Base-by-base conservation (phyloP, 2,797 vertebrate genomes). In the Balearica regulorum region DNA sequence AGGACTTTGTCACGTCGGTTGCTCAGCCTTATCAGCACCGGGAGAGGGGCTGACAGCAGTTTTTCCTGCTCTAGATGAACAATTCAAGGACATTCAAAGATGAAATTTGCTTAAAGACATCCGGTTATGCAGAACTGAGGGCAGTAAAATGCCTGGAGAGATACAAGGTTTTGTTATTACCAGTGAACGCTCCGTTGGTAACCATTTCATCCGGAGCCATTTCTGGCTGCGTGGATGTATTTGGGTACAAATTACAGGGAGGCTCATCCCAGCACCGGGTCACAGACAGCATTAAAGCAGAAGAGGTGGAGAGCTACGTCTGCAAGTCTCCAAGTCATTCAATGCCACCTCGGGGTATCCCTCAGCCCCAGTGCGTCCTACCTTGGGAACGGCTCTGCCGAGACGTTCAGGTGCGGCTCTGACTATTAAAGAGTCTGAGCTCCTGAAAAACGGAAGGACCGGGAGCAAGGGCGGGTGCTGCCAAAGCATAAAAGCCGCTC, bases 161-260 rank as follows among this genome's bases (percentile, higher is more conserved):
- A 19, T 1, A 4, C 0, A 39, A 92, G 93, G 65, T 62, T 91
- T 92, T 81, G 83, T 81, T 41, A 82, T 55, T 69, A 62, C 0
- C 80, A 51, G 61, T 2, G 31, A 76, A 26, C 2, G 3, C 81
- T 44, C 87, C 9, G 17, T 3, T 29, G 76, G 66, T 81, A 87
- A 48, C 81, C 81, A 55, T 43, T 16, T 31, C 43, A 20, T 19
- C 53, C 6, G 8, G 61, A 84, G 81, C 73, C 66, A 16, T 66
- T 41, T 11, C 44, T 33, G 83, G 85, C 85, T 28, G 44, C 49
- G 5, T 3, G 16, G 51, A 44, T 10, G 35, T n/a, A 51, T 93
- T 89, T 90, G 89, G 87, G 78, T 91, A 48, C 89, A 89, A 90
- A 94, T 92, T 82, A 95, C 58, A 96, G 95, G 90, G 70, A 60